phyloP scores from a whole-genome alignment of 2,113 vertebrate genomes.

The Oncorhynchus kisutch region DNA sequence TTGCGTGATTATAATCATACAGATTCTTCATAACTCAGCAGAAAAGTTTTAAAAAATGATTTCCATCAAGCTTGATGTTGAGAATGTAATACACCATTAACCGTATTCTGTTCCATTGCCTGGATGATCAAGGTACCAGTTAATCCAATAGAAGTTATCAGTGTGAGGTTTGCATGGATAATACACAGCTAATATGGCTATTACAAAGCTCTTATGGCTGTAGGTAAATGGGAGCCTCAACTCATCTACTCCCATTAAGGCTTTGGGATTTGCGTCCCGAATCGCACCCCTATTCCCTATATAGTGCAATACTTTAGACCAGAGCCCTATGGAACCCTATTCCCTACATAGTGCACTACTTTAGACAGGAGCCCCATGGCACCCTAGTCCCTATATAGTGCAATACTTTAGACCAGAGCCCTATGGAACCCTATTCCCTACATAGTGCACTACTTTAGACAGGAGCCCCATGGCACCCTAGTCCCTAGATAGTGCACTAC shows the following conservation, averaged over 20 bases:
- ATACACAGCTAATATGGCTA: not conserved
- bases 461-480: no score
- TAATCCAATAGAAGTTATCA: slow-evolving; percentile 32
- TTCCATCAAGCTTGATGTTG: slow-evolving; percentile 24
- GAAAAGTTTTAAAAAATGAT: slow-evolving; percentile 52
- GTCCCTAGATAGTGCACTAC: no score
- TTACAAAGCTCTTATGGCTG: slow-evolving; percentile 35
- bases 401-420: no score
- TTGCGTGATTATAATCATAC: not conserved
- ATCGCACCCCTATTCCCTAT: no score
- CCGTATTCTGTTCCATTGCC: not conserved
- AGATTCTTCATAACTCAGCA: slow-evolving; percentile 52
- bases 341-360: no score
- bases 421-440: no score
- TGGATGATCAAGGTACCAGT: slow-evolving; percentile 4
- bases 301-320: no score
- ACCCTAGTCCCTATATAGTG: no score
- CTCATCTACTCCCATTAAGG: slow-evolving; percentile 10
- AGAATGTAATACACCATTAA: slow-evolving; percentile 26
- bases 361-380: no score
- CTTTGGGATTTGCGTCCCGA: not conserved
- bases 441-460: no score
- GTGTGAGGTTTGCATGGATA: slow-evolving; percentile 22
- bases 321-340: no score
- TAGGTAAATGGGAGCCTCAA: slow-evolving; percentile 26